Evolutionary conservation across 2,113 vertebrate genomes (phyloP), one percentile per base, ranked within the genome.

Genomic region (Austrofundulus limnaeus): DNA sequence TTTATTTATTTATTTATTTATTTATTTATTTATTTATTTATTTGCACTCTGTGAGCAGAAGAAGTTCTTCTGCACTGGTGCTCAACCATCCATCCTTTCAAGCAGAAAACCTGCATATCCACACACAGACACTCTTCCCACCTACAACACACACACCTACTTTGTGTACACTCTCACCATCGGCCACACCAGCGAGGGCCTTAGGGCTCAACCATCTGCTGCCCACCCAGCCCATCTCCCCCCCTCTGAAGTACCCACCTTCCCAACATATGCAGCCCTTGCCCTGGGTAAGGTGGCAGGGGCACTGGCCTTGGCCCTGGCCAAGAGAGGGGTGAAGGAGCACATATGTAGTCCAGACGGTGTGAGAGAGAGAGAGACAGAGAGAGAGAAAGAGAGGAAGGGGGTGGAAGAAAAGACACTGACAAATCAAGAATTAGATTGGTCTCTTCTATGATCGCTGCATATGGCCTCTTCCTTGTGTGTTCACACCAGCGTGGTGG

Each of bases 211-310:
- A 78, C 88, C 88, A 90, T 90, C 88, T 90, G 88, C 84, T 69
- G 75, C 84, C 69, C 86, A 57, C 75, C 73, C 84, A 57, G 64
- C 61, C 49, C 67, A 65, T 52, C 57, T 45, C 74, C 71, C 70
- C 84, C 77, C 72, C 69, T 74, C 83, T 42, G 74, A 20, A 42
- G 70, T 21, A 24, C 80, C 82, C 87, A 80, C 84, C 85, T 87
- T 78, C 81, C 78, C 83, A 84, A 78, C 87, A 90, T 89, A 90
- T 90, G 88, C 84, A 89, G 88, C 81, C 83, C 84, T 88, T 87
- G 85, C 88, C 87, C 88, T 89, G 85, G 84, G 88, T 90, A 75
- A 87, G 85, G 87, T 84, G 85, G 81, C 82, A 53, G 82, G 87
- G 83, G 77, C 81, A 81, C 82, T 77, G 85, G 83, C 85, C 85